Base-by-base conservation (phyloP, 2,888 invertebrate genomes). In the Chirona hameri region DNA sequence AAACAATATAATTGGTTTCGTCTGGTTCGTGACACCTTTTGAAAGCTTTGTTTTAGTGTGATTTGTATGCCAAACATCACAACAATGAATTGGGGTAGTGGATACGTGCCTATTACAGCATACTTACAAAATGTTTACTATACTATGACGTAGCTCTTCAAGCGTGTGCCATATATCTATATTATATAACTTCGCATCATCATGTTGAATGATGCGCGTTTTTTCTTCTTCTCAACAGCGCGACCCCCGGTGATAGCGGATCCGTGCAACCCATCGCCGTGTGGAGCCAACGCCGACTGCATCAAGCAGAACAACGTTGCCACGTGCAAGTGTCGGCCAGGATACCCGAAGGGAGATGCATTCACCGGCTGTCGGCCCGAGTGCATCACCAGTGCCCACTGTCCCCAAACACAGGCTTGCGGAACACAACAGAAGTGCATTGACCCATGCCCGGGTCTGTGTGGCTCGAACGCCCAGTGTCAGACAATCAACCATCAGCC, bases 381-480 rank as follows among this genome's bases (percentile, higher is more conserved):
- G 87, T 94, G 94, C 87, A 89, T 92, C 81, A 93, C 94, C 86
- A 92, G 94, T 87, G 92, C 93, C 87, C 94, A 94, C 86, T 95
- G 95, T 86, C 93, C 93, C 0, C 91, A 92, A 31, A 83, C 84
- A 46, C 81, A 83, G 83, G 85, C 85, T 24, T 86, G 86, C 80
- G 84, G 85, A 46, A 21, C 60, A n/a, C 91, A 91, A 86, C 84
- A 85, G 29, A 84, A 86, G 82, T 86, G 86, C 83, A 84, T 84
- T 27, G 82, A 85, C 79, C 85, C 85, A 60, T 85, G 85, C 79
- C 65, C 82, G 12, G 65, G 27, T n/a, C 48, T 31, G 0, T 96
- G 96, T 87, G 96, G 96, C 72, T 89, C 93, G 0, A 96, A 96
- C 87, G 95, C 96, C 4, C 89, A 93, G 87, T 93, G 95, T 88